A percentile compares a stretch with the other conserved stretches of the same genome.
Evolutionary conservation across 2,797 vertebrate genomes (phyloP).

Genomic region (Linurgus olivaceus): DNA sequence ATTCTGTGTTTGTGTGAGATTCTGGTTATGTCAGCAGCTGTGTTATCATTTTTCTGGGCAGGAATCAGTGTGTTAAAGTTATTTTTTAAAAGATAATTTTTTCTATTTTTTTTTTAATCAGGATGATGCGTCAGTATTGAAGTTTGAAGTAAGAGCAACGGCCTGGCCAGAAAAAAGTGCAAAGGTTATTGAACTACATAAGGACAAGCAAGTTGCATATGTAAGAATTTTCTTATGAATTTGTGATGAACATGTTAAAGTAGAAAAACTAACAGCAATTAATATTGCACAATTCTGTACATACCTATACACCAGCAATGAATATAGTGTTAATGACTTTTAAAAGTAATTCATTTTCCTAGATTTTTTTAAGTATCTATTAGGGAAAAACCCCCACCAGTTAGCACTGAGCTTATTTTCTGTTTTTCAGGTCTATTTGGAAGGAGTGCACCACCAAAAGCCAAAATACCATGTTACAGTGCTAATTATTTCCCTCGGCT

Average conservation of each 20-base stretch:
- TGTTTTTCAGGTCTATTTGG: slow-evolving; percentile 81
- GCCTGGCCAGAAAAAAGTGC: slow-evolving; percentile 76
- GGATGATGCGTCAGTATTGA: slow-evolving; percentile 85
- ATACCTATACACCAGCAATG: background rate
- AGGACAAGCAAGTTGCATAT: slow-evolving; percentile 70
- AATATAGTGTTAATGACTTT: background rate
- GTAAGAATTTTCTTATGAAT: slow-evolving; percentile 70
- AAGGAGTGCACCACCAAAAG: slow-evolving; percentile 86
- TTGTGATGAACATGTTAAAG: background rate
- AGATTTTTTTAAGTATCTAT: background rate
- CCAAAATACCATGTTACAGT: slow-evolving; percentile 77
- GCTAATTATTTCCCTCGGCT: slow-evolving; percentile 82
- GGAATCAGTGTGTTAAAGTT: background rate
- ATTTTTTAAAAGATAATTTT: background rate
- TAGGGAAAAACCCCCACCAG: accelerated
- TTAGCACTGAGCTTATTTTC: background rate
- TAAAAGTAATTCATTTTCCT: background rate
- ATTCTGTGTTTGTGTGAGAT: background rate
- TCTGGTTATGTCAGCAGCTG: slow-evolving; percentile 20
- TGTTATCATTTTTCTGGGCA: background rate
- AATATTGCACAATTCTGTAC: background rate
- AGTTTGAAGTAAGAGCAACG: slow-evolving; percentile 79
- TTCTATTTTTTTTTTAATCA: slow-evolving; percentile 66
- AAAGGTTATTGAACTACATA: slow-evolving; percentile 77
- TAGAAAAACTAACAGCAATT: background rate